Base-by-base conservation (phyloP, 2,113 vertebrate genomes). In the Tinamus guttatus region DNA sequence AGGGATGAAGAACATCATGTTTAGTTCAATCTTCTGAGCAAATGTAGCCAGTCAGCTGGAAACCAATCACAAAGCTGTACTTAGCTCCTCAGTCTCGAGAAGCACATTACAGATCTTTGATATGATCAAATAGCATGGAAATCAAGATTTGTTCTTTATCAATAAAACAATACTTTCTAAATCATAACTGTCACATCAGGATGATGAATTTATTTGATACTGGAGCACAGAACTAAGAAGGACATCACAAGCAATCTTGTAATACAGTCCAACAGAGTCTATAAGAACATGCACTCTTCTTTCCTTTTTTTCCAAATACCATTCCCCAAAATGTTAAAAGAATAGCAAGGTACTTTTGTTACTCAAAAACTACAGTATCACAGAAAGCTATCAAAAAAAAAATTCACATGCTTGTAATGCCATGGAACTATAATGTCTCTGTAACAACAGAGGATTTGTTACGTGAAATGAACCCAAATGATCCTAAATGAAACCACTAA, bases 41-140 rank as follows among this genome's bases (percentile, higher is more conserved):
- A 86, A 88, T 56, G 68, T 52, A 90, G 77, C 86, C 52, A 95
- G 41, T 54, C 88, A 81, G 60, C 65, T 56, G 73, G 60, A 56
- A 84, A 90, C 32, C 90, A 70, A 94, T 86, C 38, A 59, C 69
- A 86, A 77, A 81, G 41, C 47, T 68, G n/a, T 24, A 64, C n/a
- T 60, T 60, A 75, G 34, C 60, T 86, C 32, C n/a, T 84, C 36
- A 38, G 3, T 84, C 11, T 56, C 77, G 45, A 81, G 74, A 84
- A 84, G 58, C 58, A 84, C 18, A 38, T 28, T 52, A 81, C 51
- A 2, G 1, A 56, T 64, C 34, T 84, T 77, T 43, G 81, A 87
- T 19, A 79, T 90, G n/a, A 90, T 70, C 45, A 88, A 93, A 86
- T 22, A 86, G 52, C n/a, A 62, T 80, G 80, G 64, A 70, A 75